phyloP scores from a whole-genome alignment of 2,113 vertebrate species.

The Melanerpes formicivorus region DNA sequence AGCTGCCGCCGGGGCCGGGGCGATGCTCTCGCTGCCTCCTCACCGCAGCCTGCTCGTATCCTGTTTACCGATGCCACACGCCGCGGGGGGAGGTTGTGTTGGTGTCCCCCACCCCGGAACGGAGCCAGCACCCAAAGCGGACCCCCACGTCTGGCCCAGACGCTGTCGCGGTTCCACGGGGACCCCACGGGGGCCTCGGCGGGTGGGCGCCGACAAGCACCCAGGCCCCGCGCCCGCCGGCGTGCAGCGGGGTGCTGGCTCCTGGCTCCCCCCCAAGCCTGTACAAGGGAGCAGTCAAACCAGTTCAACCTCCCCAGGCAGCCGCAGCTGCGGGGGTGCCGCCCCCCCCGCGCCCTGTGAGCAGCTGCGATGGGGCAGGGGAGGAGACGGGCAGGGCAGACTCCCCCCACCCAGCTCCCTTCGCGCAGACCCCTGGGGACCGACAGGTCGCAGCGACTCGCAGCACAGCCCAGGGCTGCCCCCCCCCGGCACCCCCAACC shows the following conservation, averaged over 20 bases:
- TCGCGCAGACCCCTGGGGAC: neutral
- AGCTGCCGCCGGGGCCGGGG: neutral
- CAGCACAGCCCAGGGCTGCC: neutral
- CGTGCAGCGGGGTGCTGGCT: neutral
- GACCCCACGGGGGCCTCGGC: neutral
- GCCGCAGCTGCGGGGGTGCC: neutral
- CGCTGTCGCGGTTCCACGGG: accelerated
- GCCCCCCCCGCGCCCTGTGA: neutral
- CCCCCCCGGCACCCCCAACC: too few relatives aligned
- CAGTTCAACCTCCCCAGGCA: neutral
- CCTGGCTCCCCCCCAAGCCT: neutral
- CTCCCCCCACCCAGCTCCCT: neutral
- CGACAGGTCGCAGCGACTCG: accelerated
- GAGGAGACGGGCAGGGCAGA: accelerated
- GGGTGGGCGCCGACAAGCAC: neutral
- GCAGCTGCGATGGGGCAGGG: neutral
- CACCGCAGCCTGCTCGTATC: slow-evolving; percentile 1
- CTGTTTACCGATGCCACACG: neutral
- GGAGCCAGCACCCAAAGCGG: neutral
- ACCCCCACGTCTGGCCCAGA: neutral
- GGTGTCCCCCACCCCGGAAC: neutral
- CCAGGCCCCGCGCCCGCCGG: neutral
- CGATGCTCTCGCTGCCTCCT: neutral
- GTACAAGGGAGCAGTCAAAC: neutral
- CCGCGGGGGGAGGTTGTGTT: neutral